Conservation (phyloP, 2,113 vertebrate species). For the Theropithecus gelada region DNA sequence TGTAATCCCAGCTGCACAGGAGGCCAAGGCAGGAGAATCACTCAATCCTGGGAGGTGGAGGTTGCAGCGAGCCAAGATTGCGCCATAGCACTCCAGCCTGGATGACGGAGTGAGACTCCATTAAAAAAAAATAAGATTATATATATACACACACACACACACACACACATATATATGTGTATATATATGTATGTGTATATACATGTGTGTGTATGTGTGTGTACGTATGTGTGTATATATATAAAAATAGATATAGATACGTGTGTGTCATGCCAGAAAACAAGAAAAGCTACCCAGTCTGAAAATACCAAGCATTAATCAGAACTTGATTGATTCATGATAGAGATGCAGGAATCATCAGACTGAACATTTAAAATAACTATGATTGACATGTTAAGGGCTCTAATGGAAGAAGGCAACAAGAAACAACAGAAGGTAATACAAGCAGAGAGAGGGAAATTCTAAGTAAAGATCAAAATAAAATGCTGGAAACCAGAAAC, state of each 20-base stretch:
- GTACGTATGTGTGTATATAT: rapidly evolving
- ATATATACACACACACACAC: rapidly evolving
- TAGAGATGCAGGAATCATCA: background rate
- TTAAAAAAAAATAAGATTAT: too few relatives aligned
- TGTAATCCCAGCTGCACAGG: too few relatives aligned
- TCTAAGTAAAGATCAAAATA: background rate
- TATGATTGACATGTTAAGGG: background rate
- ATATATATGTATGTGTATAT: too few relatives aligned
- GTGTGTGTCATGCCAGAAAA: background rate
- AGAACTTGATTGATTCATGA: background rate
- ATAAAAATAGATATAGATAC: too few relatives aligned
- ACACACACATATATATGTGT: too few relatives aligned
- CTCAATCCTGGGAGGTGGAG: too few relatives aligned
- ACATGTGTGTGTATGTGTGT: too few relatives aligned
- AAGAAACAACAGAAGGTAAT: background rate
- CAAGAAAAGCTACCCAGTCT: background rate
- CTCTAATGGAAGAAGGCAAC: background rate
- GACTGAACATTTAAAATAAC: background rate
- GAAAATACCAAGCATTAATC: background rate
- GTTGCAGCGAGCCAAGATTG: too few relatives aligned
- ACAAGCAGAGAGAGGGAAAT: background rate
- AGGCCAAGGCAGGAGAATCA: too few relatives aligned
- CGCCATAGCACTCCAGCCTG: too few relatives aligned
- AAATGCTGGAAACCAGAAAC: too few relatives aligned
- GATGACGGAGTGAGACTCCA: too few relatives aligned